Base-by-base conservation (phyloP, 2,797 vertebrate species). In the Alcedo atthis region DNA sequence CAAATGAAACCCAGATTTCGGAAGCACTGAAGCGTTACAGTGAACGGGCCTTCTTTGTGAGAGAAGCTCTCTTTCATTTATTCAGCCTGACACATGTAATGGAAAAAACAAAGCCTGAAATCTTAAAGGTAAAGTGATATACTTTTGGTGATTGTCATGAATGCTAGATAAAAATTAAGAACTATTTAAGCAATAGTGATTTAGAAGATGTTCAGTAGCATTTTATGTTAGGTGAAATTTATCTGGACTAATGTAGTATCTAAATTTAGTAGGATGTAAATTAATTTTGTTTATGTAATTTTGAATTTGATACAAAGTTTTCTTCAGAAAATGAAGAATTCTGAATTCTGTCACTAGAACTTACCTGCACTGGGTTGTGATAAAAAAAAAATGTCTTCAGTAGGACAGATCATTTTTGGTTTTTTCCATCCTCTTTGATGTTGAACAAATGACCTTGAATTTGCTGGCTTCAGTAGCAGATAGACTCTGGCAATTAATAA, bases 31-130 rank as follows among this genome's bases (percentile, higher is more conserved):
- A 98, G 87, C 98, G 99, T 80, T 99, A 99, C 97, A 99, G 98
- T 22, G 99, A 99, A 93, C 98, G 99, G 46, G 99, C 99, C 24
- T 99, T 99, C 88, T 99, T 99, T 94, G 99, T 99, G 77, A 98
- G 99, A 67, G 99, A 99, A 96, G 99, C 99, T 67, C 98, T 99
- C 32, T 99, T 99, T 92, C 99, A 99, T 94, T 98, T 99, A 75
- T 99, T 99, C 97, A 99, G 98, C 94, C 97, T 99, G 88, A 99
- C 99, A 2, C 99, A 99, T 32, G 97, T 99, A 69, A 99, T 99
- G 98, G 99, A 99, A 96, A 99, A 99, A 97, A 98, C 99, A 35
- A 98, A 99, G 69, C 99, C 99, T 66, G 99, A 99, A 97, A 99
- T 99, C 94, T 98, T 99, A 54, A 99, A 99, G 98, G 99, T 99